These are phyloP conservation scores for Rotaria sp. DNA, from an alignment of 2,888 invertebrate species.

Conservation along the genomic window DNA sequence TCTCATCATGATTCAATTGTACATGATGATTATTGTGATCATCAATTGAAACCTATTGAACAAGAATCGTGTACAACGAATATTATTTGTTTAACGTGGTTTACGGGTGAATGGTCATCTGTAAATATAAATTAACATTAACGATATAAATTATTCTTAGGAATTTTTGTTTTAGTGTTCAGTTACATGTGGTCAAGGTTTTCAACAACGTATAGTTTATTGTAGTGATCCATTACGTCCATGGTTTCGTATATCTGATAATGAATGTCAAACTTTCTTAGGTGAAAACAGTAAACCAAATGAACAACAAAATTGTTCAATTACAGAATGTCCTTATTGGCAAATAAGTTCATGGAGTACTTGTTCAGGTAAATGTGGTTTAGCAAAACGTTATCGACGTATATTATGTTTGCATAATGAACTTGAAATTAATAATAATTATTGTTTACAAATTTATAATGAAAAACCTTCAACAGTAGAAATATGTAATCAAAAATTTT, in stretches of 20 bases:
- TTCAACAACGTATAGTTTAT: conserved; percentile 30
- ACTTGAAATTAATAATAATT: not conserved
- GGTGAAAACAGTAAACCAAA: not conserved
- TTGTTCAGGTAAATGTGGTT: not conserved
- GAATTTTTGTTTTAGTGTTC: conserved; percentile 8
- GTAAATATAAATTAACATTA: not conserved
- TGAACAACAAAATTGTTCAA: not conserved
- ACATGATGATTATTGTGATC: not conserved
- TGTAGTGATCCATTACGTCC: conserved; percentile 25
- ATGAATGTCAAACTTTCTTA: not conserved
- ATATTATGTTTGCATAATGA: not conserved
- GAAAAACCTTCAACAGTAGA: not conserved
- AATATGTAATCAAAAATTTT: not conserved
- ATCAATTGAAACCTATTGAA: conserved; percentile 2
- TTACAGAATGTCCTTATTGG: not conserved
- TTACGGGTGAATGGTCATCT: not conserved
- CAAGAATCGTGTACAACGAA: not conserved
- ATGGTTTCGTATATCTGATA: not conserved
- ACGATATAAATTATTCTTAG: not conserved
- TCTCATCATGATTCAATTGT: not conserved
- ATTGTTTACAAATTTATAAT: not conserved
- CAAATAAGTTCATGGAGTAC: not conserved
- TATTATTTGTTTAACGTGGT: not conserved
- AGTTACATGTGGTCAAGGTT: conserved; percentile 33
- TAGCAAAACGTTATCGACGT: not conserved